These are phyloP conservation scores for Stigmatopora argus DNA, from an alignment of 2,113 vertebrate genomes.

Conservation along the genomic window DNA sequence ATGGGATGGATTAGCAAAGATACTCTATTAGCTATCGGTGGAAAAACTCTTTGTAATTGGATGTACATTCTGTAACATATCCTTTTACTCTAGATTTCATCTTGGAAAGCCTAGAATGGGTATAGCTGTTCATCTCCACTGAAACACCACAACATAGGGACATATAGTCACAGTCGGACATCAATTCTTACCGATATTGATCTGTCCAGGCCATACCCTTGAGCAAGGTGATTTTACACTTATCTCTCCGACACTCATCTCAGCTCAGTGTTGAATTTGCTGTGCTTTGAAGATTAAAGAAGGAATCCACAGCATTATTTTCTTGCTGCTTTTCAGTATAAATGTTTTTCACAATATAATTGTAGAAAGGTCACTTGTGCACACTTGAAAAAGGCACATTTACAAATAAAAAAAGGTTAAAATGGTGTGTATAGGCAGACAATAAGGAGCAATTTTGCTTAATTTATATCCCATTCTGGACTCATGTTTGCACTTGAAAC, in stretches of 20 bases:
- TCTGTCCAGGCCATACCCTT: constrained; percentile 57
- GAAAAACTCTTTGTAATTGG: neutral
- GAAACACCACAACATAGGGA: neutral
- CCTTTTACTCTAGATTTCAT: neutral
- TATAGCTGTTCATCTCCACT: neutral
- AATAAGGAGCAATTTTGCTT: neutral
- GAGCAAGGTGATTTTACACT: constrained; percentile 70
- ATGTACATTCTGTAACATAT: too few relatives aligned
- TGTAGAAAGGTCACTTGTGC: constrained; percentile 38
- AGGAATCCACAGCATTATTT: constrained; percentile 45
- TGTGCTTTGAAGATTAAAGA: constrained; percentile 17
- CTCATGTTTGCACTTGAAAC: neutral
- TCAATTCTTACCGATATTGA: constrained; percentile 64
- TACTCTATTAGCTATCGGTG: neutral
- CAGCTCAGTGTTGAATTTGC: constrained; percentile 35
- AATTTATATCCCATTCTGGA: constrained; percentile 16
- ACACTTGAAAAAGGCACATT: constrained; percentile 9
- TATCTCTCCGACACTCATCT: constrained; percentile 33
- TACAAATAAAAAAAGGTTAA: constrained; percentile 5
- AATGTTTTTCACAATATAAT: constrained; percentile 25
- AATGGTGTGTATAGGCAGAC: neutral
- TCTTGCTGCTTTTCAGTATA: constrained; percentile 45
- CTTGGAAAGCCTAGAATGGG: neutral
- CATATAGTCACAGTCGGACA: constrained; percentile 37
- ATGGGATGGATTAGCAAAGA: neutral